phyloP scores from a whole-genome alignment of 1,140 invertebrate genomes.

The Drosophila pseudoananassae region DNA sequence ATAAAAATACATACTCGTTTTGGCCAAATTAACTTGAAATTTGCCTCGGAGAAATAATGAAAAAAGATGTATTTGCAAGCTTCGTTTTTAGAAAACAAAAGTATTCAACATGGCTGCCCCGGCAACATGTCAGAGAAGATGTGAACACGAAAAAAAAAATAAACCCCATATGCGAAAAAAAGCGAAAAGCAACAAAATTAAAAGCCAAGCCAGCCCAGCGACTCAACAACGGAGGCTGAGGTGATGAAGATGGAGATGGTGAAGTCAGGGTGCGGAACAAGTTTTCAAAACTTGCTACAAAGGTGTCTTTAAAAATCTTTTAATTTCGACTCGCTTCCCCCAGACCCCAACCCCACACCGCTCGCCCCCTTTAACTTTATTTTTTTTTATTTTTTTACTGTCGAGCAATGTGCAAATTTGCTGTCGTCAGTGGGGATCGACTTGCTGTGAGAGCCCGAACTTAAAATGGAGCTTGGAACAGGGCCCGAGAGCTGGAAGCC shows the following conservation, averaged over 20 bases:
- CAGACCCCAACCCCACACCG: conserved; percentile 10
- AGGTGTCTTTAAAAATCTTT: conserved; percentile 82
- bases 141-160: conserved; percentile 37
- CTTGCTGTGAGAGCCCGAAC: conserved; percentile 10
- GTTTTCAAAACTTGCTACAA: conserved; percentile 79
- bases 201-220: conserved; percentile 34
- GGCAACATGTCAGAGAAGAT: conserved; percentile 49
- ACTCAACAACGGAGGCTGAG: conserved; percentile 28
- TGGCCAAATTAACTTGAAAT: conserved; percentile 64
- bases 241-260: conserved; percentile 60
- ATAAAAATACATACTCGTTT: conserved; percentile 28
- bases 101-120: conserved; percentile 81
- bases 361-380: conserved; percentile 8
- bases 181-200: conserved; percentile 40
- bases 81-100: conserved; percentile 73
- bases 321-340: conserved; percentile 68
- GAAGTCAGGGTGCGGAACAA: conserved; percentile 70
- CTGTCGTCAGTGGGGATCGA: conserved; percentile 44
- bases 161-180: conserved; percentile 7
- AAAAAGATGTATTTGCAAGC: conserved; percentile 40
- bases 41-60: conserved; percentile 40
- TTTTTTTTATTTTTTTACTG: conserved; percentile 9
- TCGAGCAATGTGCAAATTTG: conserved; percentile 73
- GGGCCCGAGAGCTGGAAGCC: conserved; percentile 33
- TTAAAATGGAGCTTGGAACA: conserved; percentile 23